Base-by-base conservation (phyloP, 2,113 vertebrate species). In the Tringa solitaria region DNA sequence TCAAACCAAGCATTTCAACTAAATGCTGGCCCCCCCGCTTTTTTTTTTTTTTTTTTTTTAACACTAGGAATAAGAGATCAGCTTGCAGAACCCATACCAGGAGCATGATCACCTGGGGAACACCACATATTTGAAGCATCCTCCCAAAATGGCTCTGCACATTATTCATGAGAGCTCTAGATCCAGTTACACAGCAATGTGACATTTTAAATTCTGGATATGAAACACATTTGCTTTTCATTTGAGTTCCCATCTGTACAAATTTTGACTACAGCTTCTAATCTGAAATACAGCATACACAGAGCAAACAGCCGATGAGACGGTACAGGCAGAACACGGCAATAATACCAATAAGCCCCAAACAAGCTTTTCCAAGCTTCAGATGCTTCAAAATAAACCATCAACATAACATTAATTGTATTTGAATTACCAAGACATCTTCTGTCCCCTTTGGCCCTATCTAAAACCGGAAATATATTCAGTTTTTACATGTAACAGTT, bases 301-400 rank as follows among this genome's bases (percentile, higher is more conserved):
- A 72, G 50, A 61, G 17, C 0, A 6, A 48, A 68, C 27, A 43
- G 39, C 16, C 32, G 27, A n/a, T 84, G 35, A 60, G 26, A 27
- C 19, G 4, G 18, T 33, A n/a, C 3, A 33, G 12, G 35, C 60
- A 81, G 81, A 76, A 45, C 50, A 60, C 2, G 20, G 45, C 28
- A 26, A 19, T 19, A 50, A 32, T 24, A 61, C 35, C 35, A n/a
- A 41, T 18, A 51, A 65, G 24, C 28, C 30, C 56, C 26, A 28
- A 70, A 22, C 24, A 75, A 53, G 21, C 33, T 43, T 61, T 88
- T 79, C 35, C 61, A 88, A 46, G 13, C 32, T 79, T 78, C 19
- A 74, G n/a, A 69, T 48, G 37, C 75, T 88, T 88, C 45, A 74
- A 72, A 88, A 65, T 53, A 63, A 85, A 94, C 28, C 41, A 65